A percentile compares a stretch with the other conserved stretches of the same genome.
Evolutionary conservation across 2,797 vertebrate species (phyloP).

Genomic region (Crenichthys baileyi): DNA sequence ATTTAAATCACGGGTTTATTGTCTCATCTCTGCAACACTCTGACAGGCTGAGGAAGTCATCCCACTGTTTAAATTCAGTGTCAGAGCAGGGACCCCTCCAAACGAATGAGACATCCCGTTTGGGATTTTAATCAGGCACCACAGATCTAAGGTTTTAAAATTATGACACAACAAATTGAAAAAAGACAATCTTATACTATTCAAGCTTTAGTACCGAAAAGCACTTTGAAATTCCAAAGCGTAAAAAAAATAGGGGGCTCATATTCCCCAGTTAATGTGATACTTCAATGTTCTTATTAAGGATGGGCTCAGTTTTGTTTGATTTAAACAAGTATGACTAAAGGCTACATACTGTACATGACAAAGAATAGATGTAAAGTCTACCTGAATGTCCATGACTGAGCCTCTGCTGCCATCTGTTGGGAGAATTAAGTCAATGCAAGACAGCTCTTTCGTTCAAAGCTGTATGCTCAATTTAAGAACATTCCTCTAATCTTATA

Average conservation of each 20-base stretch:
- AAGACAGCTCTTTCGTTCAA: background rate
- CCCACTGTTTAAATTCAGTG: background rate
- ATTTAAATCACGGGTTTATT: background rate
- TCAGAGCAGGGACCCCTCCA: background rate
- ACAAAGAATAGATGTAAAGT: background rate
- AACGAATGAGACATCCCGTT: too few species aligned
- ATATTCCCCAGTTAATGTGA: conserved; percentile 12
- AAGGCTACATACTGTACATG: background rate
- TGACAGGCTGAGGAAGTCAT: background rate
- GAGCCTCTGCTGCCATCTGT: conserved; percentile 59
- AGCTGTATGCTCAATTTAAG: background rate
- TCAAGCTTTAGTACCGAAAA: background rate
- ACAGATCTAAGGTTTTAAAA: background rate
- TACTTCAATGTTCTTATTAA: background rate
- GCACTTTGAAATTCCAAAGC: background rate
- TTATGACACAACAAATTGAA: background rate
- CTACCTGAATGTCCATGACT: background rate
- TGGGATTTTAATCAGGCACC: background rate
- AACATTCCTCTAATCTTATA: background rate
- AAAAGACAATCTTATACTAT: background rate
- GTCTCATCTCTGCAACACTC: background rate
- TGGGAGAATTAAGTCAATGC: conserved; percentile 23
- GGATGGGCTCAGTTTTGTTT: background rate
- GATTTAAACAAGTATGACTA: conserved; percentile 11
- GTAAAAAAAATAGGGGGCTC: background rate